These are phyloP conservation scores for Corythornis madagascariensis DNA, from an alignment of 2,113 vertebrate species.

Conservation along the genomic window DNA sequence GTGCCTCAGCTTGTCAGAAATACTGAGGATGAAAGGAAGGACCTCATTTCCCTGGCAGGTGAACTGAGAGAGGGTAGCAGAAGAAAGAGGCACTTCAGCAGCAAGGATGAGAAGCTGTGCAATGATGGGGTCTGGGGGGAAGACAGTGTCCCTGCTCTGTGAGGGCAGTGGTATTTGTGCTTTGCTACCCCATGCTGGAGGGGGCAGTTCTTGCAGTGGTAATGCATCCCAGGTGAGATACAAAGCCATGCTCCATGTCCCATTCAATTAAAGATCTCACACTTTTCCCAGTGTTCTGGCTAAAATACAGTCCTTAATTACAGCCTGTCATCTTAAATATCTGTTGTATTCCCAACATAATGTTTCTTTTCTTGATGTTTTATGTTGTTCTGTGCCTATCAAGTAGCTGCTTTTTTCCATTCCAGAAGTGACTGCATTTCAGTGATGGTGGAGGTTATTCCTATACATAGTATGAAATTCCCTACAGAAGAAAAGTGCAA, in stretches of 20 bases:
- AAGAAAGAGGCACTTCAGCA: neutral
- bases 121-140: neutral
- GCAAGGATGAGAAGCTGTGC: neutral
- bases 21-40: neutral
- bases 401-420: slow-evolving; percentile 13
- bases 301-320: slow-evolving; percentile 53
- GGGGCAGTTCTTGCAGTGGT: neutral
- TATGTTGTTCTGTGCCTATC: slow-evolving; percentile 3
- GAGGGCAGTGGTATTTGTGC: neutral
- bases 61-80: neutral
- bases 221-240: neutral
- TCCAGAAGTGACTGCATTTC: slow-evolving; percentile 47
- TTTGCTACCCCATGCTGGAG: neutral
- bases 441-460: slow-evolving; percentile 37
- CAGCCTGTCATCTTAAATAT: slow-evolving; percentile 27
- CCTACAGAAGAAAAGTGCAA: slow-evolving; percentile 56
- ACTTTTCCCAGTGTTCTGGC: slow-evolving; percentile 20
- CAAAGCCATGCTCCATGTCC: slow-evolving; percentile 31
- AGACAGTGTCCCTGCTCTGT: neutral
- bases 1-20: slow-evolving; percentile 32
- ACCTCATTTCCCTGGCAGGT: neutral
- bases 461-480: slow-evolving; percentile 37
- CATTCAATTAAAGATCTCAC: slow-evolving; percentile 9
- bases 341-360: neutral
- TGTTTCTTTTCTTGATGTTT: slow-evolving; percentile 24